These are phyloP conservation scores for Pimpla rufipes DNA, from an alignment of 2,888 invertebrate species.

Conservation along the genomic window DNA sequence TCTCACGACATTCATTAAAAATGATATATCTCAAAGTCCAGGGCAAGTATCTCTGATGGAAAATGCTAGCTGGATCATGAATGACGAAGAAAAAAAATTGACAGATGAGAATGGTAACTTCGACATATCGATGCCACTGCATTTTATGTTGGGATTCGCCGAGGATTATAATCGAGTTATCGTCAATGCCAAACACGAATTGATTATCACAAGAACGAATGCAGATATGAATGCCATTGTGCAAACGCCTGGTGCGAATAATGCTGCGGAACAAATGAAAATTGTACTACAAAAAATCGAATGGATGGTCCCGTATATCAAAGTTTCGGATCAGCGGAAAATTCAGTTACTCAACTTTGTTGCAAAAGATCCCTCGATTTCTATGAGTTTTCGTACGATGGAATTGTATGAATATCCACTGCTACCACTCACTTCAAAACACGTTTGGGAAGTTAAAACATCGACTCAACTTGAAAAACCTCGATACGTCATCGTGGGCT, in stretches of 20 bases:
- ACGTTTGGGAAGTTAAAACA: constrained; percentile 26
- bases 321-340: too few relatives aligned
- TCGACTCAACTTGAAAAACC: constrained; percentile 39
- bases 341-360: too few relatives aligned
- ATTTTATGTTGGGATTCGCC: constrained; percentile 77
- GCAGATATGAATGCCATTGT: too few relatives aligned
- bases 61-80: constrained; percentile 74
- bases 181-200: constrained; percentile 69
- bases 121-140: constrained; percentile 78
- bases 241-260: too few relatives aligned
- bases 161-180: constrained; percentile 63
- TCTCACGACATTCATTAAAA: constrained; percentile 78
- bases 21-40: constrained; percentile 75
- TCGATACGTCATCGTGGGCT: too few relatives aligned
- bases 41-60: constrained; percentile 72
- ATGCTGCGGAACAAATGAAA: too few relatives aligned
- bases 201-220: too few relatives aligned
- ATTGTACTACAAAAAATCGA: too few relatives aligned
- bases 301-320: too few relatives aligned
- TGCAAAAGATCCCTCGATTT: too few relatives aligned
- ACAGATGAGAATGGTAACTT: constrained; percentile 71
- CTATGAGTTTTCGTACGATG: too few relatives aligned
- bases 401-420: constrained; percentile 81
- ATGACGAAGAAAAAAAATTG: constrained; percentile 11
- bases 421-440: constrained; percentile 70